Evolutionary conservation across 1,140 invertebrate genomes (phyloP), one percentile per base, ranked within the genome.

Genomic region (Lineus longissimus): DNA sequence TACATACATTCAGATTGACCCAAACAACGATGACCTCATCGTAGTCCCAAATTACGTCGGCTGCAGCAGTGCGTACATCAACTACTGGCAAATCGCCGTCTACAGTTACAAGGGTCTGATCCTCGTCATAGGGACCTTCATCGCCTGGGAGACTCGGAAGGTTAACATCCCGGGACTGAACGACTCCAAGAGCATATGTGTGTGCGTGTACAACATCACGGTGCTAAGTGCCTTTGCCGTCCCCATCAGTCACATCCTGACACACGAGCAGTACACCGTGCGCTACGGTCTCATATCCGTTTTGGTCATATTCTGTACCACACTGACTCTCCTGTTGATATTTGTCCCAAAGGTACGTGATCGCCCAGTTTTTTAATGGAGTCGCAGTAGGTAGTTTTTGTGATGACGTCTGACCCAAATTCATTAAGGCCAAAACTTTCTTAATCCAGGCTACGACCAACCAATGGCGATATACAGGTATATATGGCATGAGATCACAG

Each of bases 131-230:
- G 96, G 96, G 1, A 83, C 98, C 2, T 97, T 98, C 80, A 81
- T 98, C 63, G 92, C 95, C 0, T 98, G 97, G 75, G 96, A 98
- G 82, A 97, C 95, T 0, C 85, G 95, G 47, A 95, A 93, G 54
- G 88, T 97, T 31, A 98, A 98, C 85, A 88, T 75, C n/a, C 64
- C 62, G 40, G 30, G 67, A n/a, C 71, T 86, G 25, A 86, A 86
- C 82, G 96, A 98, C 83, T 95, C 93, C 0, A 87, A 94, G 71
- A 94, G 96, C 78, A 94, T 97, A 11, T 94, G 94, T 66, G 94
- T 98, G 91, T 93, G 93, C 67, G 97, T 98, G 74, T 98, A 98
- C 83, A 98, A 98, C 80, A 94, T 98, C 56, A 94, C 95, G 51
- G 92, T 81, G 55, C 86, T 98, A 9, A 97, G 94, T 75, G 81